Evolutionary conservation across 2,113 vertebrate genomes (phyloP).

Genomic region (Halichoeres trimaculatus): DNA sequence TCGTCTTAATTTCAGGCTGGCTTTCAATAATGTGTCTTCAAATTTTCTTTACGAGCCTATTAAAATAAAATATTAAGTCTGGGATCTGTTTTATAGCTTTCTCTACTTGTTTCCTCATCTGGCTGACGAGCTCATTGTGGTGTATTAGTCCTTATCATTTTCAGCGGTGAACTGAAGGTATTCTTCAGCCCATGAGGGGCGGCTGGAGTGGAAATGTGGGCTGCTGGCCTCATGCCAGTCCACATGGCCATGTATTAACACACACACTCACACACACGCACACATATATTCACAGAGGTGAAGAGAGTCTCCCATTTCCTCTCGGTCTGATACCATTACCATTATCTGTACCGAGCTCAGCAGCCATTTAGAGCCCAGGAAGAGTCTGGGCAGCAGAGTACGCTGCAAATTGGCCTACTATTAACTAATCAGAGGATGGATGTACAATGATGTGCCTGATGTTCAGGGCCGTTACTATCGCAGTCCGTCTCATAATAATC

Average conservation of each 20-base stretch:
- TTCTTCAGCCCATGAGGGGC: slow-evolving; percentile 10
- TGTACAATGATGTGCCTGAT: slow-evolving; percentile 54
- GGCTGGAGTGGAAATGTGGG: neutral
- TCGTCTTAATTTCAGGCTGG: slow-evolving; percentile 9
- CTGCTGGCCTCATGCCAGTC: slow-evolving; percentile 13
- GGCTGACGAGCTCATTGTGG: neutral
- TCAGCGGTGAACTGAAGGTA: neutral
- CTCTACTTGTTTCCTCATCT: neutral
- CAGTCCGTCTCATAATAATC: slow-evolving; percentile 39
- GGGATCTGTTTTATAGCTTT: slow-evolving; percentile 23
- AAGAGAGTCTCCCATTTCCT: slow-evolving; percentile 63
- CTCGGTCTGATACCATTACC: slow-evolving; percentile 67
- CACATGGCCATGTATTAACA: slow-evolving; percentile 5
- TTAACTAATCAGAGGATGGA: slow-evolving; percentile 73
- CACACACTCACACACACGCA: slow-evolving; percentile 6
- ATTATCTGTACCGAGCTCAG: slow-evolving; percentile 70
- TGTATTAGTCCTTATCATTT: neutral
- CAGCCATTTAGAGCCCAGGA: slow-evolving; percentile 66
- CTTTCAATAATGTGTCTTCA: slow-evolving; percentile 24
- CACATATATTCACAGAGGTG: slow-evolving; percentile 50
- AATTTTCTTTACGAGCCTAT: slow-evolving; percentile 15
- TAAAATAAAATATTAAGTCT: neutral
- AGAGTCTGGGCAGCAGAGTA: slow-evolving; percentile 51
- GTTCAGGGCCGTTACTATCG: slow-evolving; percentile 29
- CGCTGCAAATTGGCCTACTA: slow-evolving; percentile 71